Conservation (phyloP, 92 coral and sea anemone genomes). For the Ricordea florida region DNA sequence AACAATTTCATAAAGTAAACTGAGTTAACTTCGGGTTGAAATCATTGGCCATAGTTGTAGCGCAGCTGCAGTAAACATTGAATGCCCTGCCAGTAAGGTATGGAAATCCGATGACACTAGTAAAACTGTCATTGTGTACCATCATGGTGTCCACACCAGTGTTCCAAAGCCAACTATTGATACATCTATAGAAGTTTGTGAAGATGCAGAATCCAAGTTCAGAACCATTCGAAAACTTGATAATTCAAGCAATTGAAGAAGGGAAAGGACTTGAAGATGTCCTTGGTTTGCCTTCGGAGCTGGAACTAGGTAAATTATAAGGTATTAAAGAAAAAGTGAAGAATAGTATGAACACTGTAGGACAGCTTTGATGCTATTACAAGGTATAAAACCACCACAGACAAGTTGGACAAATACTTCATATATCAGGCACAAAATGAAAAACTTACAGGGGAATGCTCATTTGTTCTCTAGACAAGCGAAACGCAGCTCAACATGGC, state of each 20-base stretch:
- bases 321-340: slow-evolving; percentile 54
- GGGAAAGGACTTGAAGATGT: slow-evolving; percentile 33
- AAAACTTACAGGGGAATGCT: slow-evolving; percentile 38
- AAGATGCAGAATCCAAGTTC: slow-evolving; percentile 59
- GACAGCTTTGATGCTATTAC: slow-evolving; percentile 69
- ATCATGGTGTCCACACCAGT: slow-evolving; percentile 69
- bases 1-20: slow-evolving; percentile 32
- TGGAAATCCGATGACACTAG: slow-evolving; percentile 55
- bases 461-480: slow-evolving; percentile 55
- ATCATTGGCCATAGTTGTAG: slow-evolving; percentile 55
- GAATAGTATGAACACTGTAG: slow-evolving; percentile 43
- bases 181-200: slow-evolving; percentile 8
- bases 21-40: slow-evolving; percentile 31
- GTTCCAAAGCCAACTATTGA: slow-evolving; percentile 21
- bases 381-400: slow-evolving; percentile 45
- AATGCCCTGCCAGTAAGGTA: slow-evolving; percentile 62
- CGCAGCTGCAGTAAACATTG: slow-evolving; percentile 35
- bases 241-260: slow-evolving; percentile 37
- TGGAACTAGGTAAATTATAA: slow-evolving; percentile 28
- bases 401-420: slow-evolving; percentile 51
- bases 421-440: slow-evolving; percentile 62
- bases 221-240: slow-evolving; percentile 49
- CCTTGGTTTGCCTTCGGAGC: slow-evolving; percentile 9
- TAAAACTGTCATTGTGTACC: slow-evolving; percentile 37
- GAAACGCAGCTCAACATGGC: slow-evolving; percentile 52